phyloP scores from a whole-genome alignment of 1,140 invertebrate species.

The Aricia agestis region DNA sequence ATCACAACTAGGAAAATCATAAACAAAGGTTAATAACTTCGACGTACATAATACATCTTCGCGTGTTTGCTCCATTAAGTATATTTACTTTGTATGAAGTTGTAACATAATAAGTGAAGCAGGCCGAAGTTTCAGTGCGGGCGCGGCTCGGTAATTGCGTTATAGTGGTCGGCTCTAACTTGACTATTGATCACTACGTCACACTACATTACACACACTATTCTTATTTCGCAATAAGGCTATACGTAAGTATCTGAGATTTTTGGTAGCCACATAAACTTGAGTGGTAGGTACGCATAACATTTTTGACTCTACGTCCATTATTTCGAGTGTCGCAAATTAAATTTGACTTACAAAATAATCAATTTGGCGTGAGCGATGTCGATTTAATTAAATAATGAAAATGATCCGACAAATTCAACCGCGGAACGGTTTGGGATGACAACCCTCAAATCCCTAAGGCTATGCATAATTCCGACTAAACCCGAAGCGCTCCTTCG shows the following conservation, averaged over 20 bases:
- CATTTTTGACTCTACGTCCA: too few relatives aligned
- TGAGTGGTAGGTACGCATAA: too few relatives aligned
- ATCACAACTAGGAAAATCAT: background rate
- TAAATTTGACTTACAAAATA: slow-evolving; percentile 9
- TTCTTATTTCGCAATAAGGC: slow-evolving; percentile 7
- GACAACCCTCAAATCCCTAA: slow-evolving; percentile 63
- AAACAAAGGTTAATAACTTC: slow-evolving; percentile 9
- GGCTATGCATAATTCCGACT: slow-evolving; percentile 66
- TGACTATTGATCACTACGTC: slow-evolving; percentile 52
- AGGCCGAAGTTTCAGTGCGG: slow-evolving; percentile 26
- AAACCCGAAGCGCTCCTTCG: slow-evolving; percentile 53
- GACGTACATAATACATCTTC: slow-evolving; percentile 3
- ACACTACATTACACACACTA: slow-evolving; percentile 36
- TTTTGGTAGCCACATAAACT: too few relatives aligned
- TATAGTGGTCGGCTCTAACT: slow-evolving; percentile 43
- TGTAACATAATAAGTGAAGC: slow-evolving; percentile 23
- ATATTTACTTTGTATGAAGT: slow-evolving; percentile 18
- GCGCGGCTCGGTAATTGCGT: slow-evolving; percentile 49
- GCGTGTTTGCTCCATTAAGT: slow-evolving; percentile 15
- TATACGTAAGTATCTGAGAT: too few relatives aligned
- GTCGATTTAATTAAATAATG: slow-evolving; percentile 40
- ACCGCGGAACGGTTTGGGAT: slow-evolving; percentile 45
- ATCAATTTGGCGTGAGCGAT: slow-evolving; percentile 27
- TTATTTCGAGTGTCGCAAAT: too few relatives aligned
- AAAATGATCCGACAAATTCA: slow-evolving; percentile 56